Evolutionary conservation across 2,888 invertebrate species (phyloP), one percentile per base, ranked within the genome.

Genomic region (Octodonta nipae): DNA sequence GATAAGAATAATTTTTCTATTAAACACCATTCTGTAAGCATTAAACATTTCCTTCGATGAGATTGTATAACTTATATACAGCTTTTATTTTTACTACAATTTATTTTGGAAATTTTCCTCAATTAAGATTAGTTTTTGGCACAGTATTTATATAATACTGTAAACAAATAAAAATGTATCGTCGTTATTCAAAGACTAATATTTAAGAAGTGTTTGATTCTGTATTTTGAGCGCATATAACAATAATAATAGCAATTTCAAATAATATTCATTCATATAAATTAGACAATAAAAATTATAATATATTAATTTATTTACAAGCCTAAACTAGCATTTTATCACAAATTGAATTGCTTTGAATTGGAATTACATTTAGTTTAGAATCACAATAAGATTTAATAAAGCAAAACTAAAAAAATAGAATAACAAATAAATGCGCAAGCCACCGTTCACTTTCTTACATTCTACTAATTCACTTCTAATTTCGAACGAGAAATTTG

Each of bases 281-380:
- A 34, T 33, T 42, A 42, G 36, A n/a, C 12, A 47, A 42, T 41
- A 42, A 41, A 46, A 45, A 40, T 42, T 42, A 38, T 42, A n/a
- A n/a, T n/a, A n/a, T n/a, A n/a, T n/a, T n/a, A n/a, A n/a, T n/a
- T n/a, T n/a, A 50, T 51, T 30, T 54, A 52, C 51, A 52, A 45
- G 45, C 45, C 44, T 47, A 50, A 37, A 43, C 46, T 44, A 45
- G 44, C 40, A 47, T 50, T 52, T 55, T 59, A 61, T 61, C 60
- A 60, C 60, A 60, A 59, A 57, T 56, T 55, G 52, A 55, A 56
- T 58, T 61, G 57, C 59, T 59, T 56, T 44, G 53, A 41, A 51
- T 51, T 58, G 58, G 58, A 59, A 58, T 60, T 45, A 44, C 50
- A 52, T n/a, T n/a, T n/a, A n/a, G 10, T 45, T 52, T 49, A 54